Percentiles rank a stretch among this genome's conserved stretches.
Conservation (phyloP, 2,888 invertebrate species). For the Yponomeuta evonymella region DNA sequence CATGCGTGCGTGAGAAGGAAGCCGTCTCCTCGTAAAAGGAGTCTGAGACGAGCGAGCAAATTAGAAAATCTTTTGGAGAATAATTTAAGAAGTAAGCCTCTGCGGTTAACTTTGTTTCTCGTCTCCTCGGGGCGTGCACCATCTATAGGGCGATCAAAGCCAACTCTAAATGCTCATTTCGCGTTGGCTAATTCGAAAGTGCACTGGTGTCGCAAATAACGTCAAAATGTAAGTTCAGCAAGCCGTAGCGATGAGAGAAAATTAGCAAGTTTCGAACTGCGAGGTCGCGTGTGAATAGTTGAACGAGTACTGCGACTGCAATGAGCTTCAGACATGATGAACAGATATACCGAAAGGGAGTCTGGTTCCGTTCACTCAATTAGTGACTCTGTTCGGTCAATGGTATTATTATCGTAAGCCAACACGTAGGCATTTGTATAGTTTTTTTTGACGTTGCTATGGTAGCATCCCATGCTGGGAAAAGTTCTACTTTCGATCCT, state of each 20-base stretch:
- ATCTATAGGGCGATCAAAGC: constrained; percentile 35
- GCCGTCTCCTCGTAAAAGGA: constrained; percentile 44
- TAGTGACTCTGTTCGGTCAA: too few species aligned
- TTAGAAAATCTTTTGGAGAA: constrained; percentile 74
- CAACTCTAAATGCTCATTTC: constrained; percentile 18
- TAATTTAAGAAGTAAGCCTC: constrained; percentile 64
- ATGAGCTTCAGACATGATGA: too few species aligned
- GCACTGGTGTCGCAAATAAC: constrained; percentile 39
- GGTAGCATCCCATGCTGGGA: too few species aligned
- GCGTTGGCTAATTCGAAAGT: constrained; percentile 39
- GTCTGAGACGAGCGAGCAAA: constrained; percentile 61
- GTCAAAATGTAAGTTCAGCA: constrained; percentile 18
- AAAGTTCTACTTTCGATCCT: too few species aligned
- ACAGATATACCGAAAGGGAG: too few species aligned
- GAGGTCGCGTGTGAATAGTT: not conserved
- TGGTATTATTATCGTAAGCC: too few species aligned
- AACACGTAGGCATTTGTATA: too few species aligned
- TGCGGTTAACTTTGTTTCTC: constrained; percentile 52
- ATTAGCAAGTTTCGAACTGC: constrained; percentile 10
- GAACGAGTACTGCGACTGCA: not conserved
- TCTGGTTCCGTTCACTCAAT: too few species aligned
- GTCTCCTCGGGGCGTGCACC: constrained; percentile 33
- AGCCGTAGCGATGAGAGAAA: constrained; percentile 18
- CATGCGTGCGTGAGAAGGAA: constrained; percentile 45
- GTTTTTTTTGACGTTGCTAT: too few species aligned